Evolutionary conservation across 2,113 vertebrate species (phyloP).

Genomic region (Cyphomyrus plagiostoma): DNA sequence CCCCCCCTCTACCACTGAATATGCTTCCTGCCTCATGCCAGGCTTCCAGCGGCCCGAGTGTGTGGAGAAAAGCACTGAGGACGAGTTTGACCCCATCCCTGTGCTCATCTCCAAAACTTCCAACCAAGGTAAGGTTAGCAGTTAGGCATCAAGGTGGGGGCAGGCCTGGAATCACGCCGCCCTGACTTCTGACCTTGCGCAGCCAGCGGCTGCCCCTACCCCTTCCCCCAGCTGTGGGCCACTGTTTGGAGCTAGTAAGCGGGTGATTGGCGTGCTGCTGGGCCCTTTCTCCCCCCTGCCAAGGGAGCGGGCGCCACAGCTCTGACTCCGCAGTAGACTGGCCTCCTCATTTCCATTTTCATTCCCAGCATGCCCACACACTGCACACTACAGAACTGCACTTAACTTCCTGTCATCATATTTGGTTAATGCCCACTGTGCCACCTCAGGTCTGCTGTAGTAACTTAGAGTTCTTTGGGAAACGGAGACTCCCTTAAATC

Average conservation of each 20-base stretch:
- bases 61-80: conserved; percentile 81
- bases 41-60: conserved; percentile 73
- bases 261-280: not conserved
- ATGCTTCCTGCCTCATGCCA: conserved; percentile 90
- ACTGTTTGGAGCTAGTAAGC: not conserved
- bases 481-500: conserved; percentile 52
- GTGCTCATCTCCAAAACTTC: conserved; percentile 95
- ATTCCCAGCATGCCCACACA: conserved; percentile 39
- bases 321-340: not conserved
- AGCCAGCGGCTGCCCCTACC: not conserved
- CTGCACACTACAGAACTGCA: conserved; percentile 34
- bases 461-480: too few relatives aligned
- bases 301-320: not conserved
- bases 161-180: not conserved
- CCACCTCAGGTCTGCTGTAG: not conserved
- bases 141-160: not conserved
- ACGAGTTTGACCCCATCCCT: conserved; percentile 99
- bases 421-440: not conserved
- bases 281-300: not conserved
- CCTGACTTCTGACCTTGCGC: not conserved
- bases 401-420: conserved; percentile 28
- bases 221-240: not conserved
- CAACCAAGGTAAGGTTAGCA: conserved; percentile 84
- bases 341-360: conserved; percentile 33
- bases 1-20: conserved; percentile 63